Percentiles rank a stretch among this genome's conserved stretches.
phyloP scores from a whole-genome alignment of 1,140 invertebrate species.

The Atta texana region DNA sequence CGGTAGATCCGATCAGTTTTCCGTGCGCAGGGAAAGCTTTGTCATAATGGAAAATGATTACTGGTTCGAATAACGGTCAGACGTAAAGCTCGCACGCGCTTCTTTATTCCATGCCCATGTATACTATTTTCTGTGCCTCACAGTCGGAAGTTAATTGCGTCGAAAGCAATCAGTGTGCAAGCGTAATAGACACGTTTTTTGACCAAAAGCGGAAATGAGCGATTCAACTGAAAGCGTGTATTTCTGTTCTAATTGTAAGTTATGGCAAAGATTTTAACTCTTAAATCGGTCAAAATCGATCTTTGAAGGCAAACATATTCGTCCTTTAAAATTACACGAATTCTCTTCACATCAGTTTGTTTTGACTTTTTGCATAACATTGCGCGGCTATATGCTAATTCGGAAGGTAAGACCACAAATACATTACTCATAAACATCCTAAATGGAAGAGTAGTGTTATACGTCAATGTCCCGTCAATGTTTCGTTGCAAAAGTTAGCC shows the following conservation, averaged over 20 bases:
- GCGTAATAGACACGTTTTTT: conserved; percentile 60
- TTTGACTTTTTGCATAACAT: not conserved
- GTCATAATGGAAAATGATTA: conserved; percentile 56
- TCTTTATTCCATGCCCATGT: conserved; percentile 46
- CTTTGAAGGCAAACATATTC: not conserved
- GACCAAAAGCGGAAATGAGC: conserved; percentile 56
- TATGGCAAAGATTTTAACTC: conserved; percentile 1
- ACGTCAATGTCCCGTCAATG: conserved; percentile 5
- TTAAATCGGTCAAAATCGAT: conserved; percentile 9
- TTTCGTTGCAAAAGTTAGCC: conserved; percentile 8
- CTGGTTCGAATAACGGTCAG: conserved; percentile 29
- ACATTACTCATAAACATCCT: conserved; percentile 7
- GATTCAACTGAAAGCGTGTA: conserved; percentile 46
- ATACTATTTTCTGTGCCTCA: conserved; percentile 46
- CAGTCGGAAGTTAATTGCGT: conserved; percentile 61
- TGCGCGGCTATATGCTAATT: conserved; percentile 30
- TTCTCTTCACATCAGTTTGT: not conserved
- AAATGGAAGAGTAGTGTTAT: conserved; percentile 3
- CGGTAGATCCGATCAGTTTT: conserved; percentile 43
- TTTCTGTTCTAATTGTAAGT: conserved; percentile 8
- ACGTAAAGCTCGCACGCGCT: conserved; percentile 15
- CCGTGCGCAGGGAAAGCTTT: conserved; percentile 61
- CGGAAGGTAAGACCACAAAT: conserved; percentile 8
- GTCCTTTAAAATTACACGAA: not conserved
- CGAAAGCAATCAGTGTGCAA: conserved; percentile 75